These are phyloP conservation scores for Epizoanthus scotinus DNA, from an alignment of 92 coral and sea anemone genomes.

Conservation along the genomic window DNA sequence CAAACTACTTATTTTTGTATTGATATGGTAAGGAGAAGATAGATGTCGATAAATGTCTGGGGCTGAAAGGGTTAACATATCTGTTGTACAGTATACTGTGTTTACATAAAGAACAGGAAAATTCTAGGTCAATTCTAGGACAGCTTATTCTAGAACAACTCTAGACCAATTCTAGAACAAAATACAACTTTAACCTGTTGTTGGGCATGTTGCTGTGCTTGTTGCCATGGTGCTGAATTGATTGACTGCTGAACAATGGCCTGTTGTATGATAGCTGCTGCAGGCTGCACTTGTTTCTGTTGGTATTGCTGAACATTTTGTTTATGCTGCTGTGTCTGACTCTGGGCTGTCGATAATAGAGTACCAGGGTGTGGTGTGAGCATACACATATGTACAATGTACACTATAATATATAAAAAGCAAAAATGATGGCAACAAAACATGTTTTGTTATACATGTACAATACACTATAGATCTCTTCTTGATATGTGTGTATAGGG, in stretches of 20 bases:
- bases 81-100: too few relatives aligned
- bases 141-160: too few relatives aligned
- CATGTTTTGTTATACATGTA: too few relatives aligned
- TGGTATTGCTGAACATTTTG: slow-evolving; percentile 60
- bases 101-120: not conserved
- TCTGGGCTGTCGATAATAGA: slow-evolving; percentile 54
- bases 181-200: slow-evolving; percentile 12
- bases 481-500: too few relatives aligned
- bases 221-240: slow-evolving; percentile 99
- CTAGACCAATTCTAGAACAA: not conserved
- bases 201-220: slow-evolving; percentile 87
- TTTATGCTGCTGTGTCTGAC: slow-evolving; percentile 77
- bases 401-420: not conserved
- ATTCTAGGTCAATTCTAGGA: not conserved
- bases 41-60: too few relatives aligned
- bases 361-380: not conserved
- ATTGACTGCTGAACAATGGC: slow-evolving; percentile 99
- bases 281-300: slow-evolving; percentile 45
- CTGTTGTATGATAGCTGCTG: slow-evolving; percentile 89
- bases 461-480: too few relatives aligned
- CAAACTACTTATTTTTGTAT: too few relatives aligned
- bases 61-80: too few relatives aligned
- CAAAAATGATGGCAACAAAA: too few relatives aligned
- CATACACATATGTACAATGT: too few relatives aligned
- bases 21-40: too few relatives aligned